A percentile compares a stretch with the other conserved stretches of the same genome.
Evolutionary conservation across 2,888 invertebrate species (phyloP).

Genomic region (Bruchidius siliquastri): DNA sequence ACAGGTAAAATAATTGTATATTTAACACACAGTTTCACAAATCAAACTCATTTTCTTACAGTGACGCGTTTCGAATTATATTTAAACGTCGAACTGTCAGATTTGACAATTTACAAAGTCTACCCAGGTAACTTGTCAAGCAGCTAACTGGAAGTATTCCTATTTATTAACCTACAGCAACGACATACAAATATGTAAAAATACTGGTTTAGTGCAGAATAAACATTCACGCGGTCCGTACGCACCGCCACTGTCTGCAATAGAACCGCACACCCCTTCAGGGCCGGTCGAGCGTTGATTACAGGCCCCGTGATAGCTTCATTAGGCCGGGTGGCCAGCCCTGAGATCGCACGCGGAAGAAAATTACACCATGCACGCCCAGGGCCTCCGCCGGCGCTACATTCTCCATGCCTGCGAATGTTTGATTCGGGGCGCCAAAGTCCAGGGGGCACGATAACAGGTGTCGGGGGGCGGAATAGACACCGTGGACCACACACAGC

Average conservation of each 20-base stretch:
- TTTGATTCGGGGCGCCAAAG: background rate
- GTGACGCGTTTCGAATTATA: too few relatives aligned
- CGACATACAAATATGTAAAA: too few relatives aligned
- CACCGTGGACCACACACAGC: background rate
- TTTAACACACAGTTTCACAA: too few relatives aligned
- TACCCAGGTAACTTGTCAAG: too few relatives aligned
- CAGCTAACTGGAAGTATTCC: too few relatives aligned
- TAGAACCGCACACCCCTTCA: slow-evolving; percentile 15
- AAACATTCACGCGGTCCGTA: too few relatives aligned
- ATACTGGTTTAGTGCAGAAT: too few relatives aligned
- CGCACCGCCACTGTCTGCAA: background rate
- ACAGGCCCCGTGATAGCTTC: slow-evolving; percentile 42
- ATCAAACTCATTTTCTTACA: too few relatives aligned
- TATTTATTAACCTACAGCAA: too few relatives aligned
- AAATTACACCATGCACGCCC: slow-evolving; percentile 7
- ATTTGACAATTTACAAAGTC: too few relatives aligned
- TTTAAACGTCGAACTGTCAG: too few relatives aligned
- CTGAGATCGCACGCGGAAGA: background rate
- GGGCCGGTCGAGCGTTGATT: slow-evolving; percentile 37
- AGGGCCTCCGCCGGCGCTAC: background rate
- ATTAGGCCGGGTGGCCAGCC: slow-evolving; percentile 25
- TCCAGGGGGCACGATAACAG: slow-evolving; percentile 4
- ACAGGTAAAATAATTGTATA: too few relatives aligned
- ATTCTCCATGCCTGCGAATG: background rate
- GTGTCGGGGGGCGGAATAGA: slow-evolving; percentile 13